Evolutionary conservation across 2,797 vertebrate genomes (phyloP), one percentile per base, ranked within the genome.

Genomic region (Gallinago nigripennis): DNA sequence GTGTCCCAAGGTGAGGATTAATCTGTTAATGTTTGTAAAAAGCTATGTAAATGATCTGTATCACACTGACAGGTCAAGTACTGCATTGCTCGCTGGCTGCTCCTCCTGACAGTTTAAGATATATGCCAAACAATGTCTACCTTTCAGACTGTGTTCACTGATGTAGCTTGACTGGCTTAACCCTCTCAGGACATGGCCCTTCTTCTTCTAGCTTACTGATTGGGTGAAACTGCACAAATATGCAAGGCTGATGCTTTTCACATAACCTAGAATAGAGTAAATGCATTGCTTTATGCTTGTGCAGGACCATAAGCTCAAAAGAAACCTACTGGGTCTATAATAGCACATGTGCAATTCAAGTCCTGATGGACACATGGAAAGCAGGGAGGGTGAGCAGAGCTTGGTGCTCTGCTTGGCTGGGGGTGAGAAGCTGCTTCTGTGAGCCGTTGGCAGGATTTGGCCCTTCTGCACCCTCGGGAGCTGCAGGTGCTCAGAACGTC

Each of bases 41-140:
- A 96, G 76, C 87, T 94, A 91, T 88, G 91, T 95, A 96, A 96
- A 96, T 94, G 86, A 90, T 96, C 88, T 92, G 80, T 90, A 88
- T 90, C 90, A 58, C 71, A 86, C 90, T 94, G 91, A 90, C 88
- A 92, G 90, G 91, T 96, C 95, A 77, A 86, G 82, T 79, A 63
- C 85, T 86, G 66, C 63, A 70, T 68, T 91, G 68, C 75, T 94
- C 45, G 50, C 88, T 92, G 81, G 76, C 86, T 94, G 76, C 54
- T 89, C 48, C 68, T 96, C 86, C 94, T 93, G 92, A 81, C 69
- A 80, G 41, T 43, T 81, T 83, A 94, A 95, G 88, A 94, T 89
- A 75, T 24, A 68, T 17, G 69, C 71, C 88, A 94, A 92, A 66
- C 41, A 88, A 88, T 43, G 53, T 85, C 85, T 90, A 0, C 3